phyloP scores from a whole-genome alignment of 2,888 invertebrate species.

The Sturmia bella region DNA sequence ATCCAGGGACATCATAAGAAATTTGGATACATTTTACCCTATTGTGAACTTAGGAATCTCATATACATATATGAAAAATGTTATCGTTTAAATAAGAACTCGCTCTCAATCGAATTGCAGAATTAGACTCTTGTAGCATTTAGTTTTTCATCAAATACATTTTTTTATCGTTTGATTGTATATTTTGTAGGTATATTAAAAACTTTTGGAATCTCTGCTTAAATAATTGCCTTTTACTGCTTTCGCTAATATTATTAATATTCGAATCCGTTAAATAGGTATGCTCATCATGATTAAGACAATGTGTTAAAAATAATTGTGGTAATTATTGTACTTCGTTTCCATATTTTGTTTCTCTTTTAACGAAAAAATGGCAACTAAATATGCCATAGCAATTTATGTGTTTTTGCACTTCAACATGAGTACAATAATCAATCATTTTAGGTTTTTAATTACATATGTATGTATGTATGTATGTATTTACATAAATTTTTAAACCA shows the following conservation, averaged over 20 bases:
- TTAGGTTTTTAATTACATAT: not conserved
- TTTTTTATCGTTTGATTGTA: no score
- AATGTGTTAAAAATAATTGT: conserved; percentile 62
- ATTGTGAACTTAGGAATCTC: no score
- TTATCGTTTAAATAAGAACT: no score
- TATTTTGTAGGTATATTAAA: no score
- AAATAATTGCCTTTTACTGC: conserved; percentile 5
- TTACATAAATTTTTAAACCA: no score
- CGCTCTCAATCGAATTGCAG: no score
- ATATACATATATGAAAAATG: no score
- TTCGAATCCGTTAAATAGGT: conserved; percentile 2
- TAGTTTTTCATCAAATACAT: no score
- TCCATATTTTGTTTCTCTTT: not conserved
- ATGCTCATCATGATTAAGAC: conserved; percentile 9
- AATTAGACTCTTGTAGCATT: no score
- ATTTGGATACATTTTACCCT: no score
- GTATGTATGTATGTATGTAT: no score
- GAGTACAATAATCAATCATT: conserved; percentile 58
- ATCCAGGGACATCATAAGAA: no score
- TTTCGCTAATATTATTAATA: conserved; percentile 5
- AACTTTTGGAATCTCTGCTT: conserved; percentile 36
- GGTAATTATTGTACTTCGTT: conserved; percentile 68
- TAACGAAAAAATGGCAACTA: not conserved
- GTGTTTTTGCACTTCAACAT: conserved; percentile 58
- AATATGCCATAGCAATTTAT: conserved; percentile 37